Base-by-base conservation (phyloP, 1,140 invertebrate genomes). In the Nephotettix cincticeps region DNA sequence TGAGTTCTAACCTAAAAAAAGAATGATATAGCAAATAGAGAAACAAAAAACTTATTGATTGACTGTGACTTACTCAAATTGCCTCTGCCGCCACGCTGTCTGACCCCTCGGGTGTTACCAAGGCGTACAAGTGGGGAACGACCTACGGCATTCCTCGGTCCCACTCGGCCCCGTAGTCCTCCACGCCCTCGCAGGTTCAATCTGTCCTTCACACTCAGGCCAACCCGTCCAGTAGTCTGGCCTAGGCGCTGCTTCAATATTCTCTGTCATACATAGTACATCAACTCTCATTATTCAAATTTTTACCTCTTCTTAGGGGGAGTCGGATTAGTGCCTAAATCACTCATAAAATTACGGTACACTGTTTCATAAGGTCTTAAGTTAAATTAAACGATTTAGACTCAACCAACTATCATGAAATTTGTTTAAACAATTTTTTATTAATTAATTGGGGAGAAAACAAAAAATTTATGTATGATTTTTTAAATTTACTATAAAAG, bases 191-290 rank as follows among this genome's bases (percentile, higher is more conserved):
- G 29, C 14, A 73, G 68, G 40, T 27, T 63, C 3, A 80, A 70
- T 17, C 79, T 74, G 65, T 81, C 80, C 74, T 79, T 79, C 3
- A 75, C 56, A 27, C 61, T 51, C 14, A 51, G 63, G 25, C 54
- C 43, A 19, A 68, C 67, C n/a, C 40, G 68, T 3, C 51, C 63
- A 17, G 68, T 71, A 9, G 66, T 54, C 27, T 71, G 67, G 3
- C 81, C 81, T n/a, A 84, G 74, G 32, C 82, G 74, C 68, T 84
- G 82, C 64, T 80, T 77, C 21, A 83, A 63, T 36, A 76, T 80
- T 68, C 68, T 72, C 73, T 77, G 69, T n/a, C 32, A 36, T 6
- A 36, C 32, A 36, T n/a, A n/a, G n/a, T n/a, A n/a, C n/a, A n/a
- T n/a, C n/a, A n/a, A n/a, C n/a, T n/a, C n/a, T n/a, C n/a, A n/a